Conservation (phyloP, 2,888 invertebrate genomes). For the Molanna angustata region DNA sequence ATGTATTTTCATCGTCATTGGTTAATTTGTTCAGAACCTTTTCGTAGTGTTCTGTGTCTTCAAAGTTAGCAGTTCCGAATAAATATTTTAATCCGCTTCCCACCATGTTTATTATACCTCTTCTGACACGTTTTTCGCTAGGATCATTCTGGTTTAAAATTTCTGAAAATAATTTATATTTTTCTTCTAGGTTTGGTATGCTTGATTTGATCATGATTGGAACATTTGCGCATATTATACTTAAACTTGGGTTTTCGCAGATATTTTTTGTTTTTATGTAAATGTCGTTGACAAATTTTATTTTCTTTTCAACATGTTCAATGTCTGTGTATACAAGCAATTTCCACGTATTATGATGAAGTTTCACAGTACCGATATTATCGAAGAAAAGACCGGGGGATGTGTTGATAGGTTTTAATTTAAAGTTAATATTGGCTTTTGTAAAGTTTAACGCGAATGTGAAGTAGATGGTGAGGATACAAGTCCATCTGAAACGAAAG, state of each 20-base stretch:
- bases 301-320: background rate
- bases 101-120: background rate
- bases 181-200: background rate
- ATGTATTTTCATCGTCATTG: background rate
- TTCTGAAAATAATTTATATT: background rate
- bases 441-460: background rate
- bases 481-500: background rate
- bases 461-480: background rate
- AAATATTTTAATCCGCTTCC: constrained; percentile 1
- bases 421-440: no score
- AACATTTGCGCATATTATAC: background rate
- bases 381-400: background rate
- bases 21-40: background rate
- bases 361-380: background rate
- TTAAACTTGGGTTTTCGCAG: background rate
- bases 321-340: background rate
- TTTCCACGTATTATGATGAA: background rate
- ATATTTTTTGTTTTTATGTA: background rate
- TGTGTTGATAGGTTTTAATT: no score
- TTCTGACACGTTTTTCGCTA: background rate
- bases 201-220: background rate
- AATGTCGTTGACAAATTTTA: background rate
- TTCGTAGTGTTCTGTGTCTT: background rate
- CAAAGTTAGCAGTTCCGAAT: background rate
- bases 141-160: background rate